Evolutionary conservation across 2,113 vertebrate genomes (phyloP), one percentile per base, ranked within the genome.

Genomic region (Zeus faber): DNA sequence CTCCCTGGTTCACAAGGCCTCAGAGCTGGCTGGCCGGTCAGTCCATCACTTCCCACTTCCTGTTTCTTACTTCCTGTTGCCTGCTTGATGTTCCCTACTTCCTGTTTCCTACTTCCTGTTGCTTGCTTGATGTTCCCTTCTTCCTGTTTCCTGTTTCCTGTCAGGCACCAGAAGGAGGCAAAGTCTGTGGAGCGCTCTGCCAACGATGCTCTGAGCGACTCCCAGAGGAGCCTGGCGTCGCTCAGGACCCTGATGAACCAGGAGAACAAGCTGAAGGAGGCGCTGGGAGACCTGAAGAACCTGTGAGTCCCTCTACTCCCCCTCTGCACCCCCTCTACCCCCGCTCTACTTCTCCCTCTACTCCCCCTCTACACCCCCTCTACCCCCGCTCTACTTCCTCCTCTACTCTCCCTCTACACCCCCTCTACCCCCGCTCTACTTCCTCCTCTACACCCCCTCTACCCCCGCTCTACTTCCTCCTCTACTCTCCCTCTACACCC

Each of bases 11-110:
- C 72, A 91, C 50, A 91, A 86, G 18, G 93, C 95, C 2, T 40
- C 37, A 3, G 72, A 74, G 20, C 64, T 99, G 62, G 93, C 93
- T 37, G 76, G 91, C n/a, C 82, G 82, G 96, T 99, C 62, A 87
- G 92, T 71, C 1, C 14, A 20, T 20, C 21, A 33, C 27, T 25
- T 11, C 41, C 40, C 44, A 18, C 35, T n/a, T n/a, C 22, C 17
- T 25, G 4, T 2, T 16, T 21, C 22, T 35, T 18, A n/a, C 31
- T 10, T 13, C 9, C n/a, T n/a, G 27, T 10, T 10, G 2, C 27
- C 27, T 13, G 8, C n/a, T 37, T 11, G 2, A 11, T 2, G 33
- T 13, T 37, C n/a, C 11, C 13, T 47, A 17, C 40, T 48, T 14
- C 16, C 5, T 51, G 20, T 2, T 4, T 41, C n/a, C n/a, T n/a